Evolutionary conservation across 2,113 vertebrate genomes (phyloP), one percentile per base, ranked within the genome.

Genomic region (Mixornis gularis): DNA sequence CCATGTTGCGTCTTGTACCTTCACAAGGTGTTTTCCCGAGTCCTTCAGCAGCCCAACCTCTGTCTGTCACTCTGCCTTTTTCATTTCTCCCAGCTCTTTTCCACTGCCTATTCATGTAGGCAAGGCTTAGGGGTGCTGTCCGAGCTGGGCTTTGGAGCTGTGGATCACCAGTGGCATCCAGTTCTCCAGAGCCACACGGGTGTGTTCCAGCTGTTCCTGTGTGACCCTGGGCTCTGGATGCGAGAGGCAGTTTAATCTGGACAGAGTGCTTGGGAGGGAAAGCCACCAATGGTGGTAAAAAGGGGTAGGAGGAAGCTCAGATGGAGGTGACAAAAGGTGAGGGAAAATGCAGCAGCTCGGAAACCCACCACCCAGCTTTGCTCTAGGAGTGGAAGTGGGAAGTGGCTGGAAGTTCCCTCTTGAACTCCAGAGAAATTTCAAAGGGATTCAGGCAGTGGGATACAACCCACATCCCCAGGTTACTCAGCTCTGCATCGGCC

Each of bases 21-120:
- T 82, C 43, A 10, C 1, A 0, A 3, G 2, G 9, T 64, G 40
- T 38, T 74, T 74, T 36, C 40, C 43, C 26, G 29, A 63, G 32
- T n/a, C 51, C 34, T 85, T 58, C 43, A 51, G 43, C 38, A 70
- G 36, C 32, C 53, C 43, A 2, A 2, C 41, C 34, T 56, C 30
- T 44, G 43, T 17, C n/a, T 64, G 36, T 44, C 66, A 22, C 13
- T 76, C 68, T 0, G 0, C 29, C 2, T 25, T 70, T 73, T 65
- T 48, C 29, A 21, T 56, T 65, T 68, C 38, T 86, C 64, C 34
- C 43, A 51, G 29, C 46, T 73, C 21, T 78, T 74, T 53, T 22
- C 27, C 6, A 0, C 34, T 41, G 32, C 34, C 19, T 27, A 1
- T 8, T 12, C 4, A 0, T 32, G 15, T 27, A 63, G 48, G 43